Evolutionary conservation across 2,113 vertebrate genomes (phyloP).

Genomic region (Corythoichthys haematopterus): DNA sequence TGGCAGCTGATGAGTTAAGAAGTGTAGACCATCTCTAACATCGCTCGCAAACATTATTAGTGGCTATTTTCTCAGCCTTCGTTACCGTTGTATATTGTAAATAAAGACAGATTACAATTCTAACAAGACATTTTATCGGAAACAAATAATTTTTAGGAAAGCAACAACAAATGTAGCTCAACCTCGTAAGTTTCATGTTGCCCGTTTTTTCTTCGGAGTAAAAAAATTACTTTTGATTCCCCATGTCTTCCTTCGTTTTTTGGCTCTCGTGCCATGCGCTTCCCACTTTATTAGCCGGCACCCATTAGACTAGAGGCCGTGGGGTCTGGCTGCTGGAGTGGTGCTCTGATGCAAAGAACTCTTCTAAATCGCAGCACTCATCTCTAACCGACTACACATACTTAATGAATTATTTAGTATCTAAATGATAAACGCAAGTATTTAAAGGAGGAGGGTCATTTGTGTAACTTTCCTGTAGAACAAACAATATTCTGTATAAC

Average conservation of each 20-base stretch:
- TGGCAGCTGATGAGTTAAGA: conserved; percentile 77
- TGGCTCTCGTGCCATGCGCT: conserved; percentile 84
- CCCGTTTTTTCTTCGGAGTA: conserved; percentile 76
- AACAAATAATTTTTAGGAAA: conserved; percentile 69
- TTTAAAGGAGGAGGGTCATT: conserved; percentile 79
- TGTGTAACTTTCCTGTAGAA: conserved; percentile 96
- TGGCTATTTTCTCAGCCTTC: conserved; percentile 94
- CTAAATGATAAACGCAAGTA: conserved; percentile 80
- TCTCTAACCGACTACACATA: conserved; percentile 77
- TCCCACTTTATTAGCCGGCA: conserved; percentile 55
- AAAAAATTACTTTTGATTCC: conserved; percentile 40
- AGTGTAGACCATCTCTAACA: conserved; percentile 80
- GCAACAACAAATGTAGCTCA: conserved; percentile 79
- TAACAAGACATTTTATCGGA: conserved; percentile 83
- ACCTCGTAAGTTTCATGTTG: conserved; percentile 93
- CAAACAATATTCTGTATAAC: conserved; percentile 88
- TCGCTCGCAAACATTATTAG: conserved; percentile 86
- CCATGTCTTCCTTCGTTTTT: conserved; percentile 32
- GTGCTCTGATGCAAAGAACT: conserved; percentile 68
- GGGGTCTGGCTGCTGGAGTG: conserved; percentile 46
- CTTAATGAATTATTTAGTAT: conserved; percentile 83
- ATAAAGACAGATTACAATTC: conserved; percentile 95
- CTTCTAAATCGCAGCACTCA: conserved; percentile 80
- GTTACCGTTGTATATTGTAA: conserved; percentile 97
- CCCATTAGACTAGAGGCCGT: conserved; percentile 81